Conservation (phyloP, 2,113 vertebrate genomes). For the Rousettus leschenaultii region DNA sequence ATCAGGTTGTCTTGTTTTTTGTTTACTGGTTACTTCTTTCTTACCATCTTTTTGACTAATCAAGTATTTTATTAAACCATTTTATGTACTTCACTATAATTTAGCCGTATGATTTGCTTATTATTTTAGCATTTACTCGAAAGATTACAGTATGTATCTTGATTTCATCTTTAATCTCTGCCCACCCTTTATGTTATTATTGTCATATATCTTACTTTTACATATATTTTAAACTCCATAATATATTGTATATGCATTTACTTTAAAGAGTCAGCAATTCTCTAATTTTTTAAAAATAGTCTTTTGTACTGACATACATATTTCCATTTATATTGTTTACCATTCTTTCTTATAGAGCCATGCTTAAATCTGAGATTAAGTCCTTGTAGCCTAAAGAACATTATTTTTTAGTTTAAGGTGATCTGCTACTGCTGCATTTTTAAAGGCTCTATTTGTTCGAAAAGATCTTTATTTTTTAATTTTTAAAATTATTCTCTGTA, state of each 20-base stretch:
- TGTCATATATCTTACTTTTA: neutral
- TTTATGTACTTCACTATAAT: neutral
- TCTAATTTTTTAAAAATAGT: neutral
- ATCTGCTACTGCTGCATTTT: neutral
- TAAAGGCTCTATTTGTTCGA: neutral
- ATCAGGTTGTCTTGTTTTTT: neutral
- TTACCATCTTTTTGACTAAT: neutral
- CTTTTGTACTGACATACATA: neutral
- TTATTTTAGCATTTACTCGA: neutral
- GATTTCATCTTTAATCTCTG: neutral
- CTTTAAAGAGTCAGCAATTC: neutral
- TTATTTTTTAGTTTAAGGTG: neutral
- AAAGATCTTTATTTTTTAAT: neutral
- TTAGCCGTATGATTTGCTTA: neutral
- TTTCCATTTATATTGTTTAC: neutral
- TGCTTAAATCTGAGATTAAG: neutral
- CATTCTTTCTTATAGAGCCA: neutral
- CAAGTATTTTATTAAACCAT: neutral
- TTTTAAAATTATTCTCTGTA: no score
- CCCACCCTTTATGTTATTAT: neutral
- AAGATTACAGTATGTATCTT: neutral
- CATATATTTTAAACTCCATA: neutral
- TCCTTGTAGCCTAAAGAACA: neutral
- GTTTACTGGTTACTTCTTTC: neutral
- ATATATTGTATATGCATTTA: neutral